Percentiles rank a stretch among this genome's conserved stretches.
phyloP scores from a whole-genome alignment of 2,888 invertebrate species.

The Alloscopus bannaensis region DNA sequence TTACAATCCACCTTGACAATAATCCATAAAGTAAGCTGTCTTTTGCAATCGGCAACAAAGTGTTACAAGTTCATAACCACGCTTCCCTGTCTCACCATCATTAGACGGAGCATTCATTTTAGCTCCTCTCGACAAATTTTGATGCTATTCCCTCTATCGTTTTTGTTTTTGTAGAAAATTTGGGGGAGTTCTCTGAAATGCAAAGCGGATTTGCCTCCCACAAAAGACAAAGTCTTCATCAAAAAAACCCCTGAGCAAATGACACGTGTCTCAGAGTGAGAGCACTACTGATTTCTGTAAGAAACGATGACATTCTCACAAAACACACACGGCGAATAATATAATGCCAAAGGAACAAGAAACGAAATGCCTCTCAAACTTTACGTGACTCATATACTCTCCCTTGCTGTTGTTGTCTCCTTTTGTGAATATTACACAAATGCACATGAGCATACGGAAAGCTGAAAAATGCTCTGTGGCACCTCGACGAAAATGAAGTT shows the following conservation, averaged over 20 bases:
- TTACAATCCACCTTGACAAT: not conserved
- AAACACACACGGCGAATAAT: conserved; percentile 1
- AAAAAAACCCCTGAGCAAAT: conserved; percentile 17
- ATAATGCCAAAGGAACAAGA: conserved; percentile 7
- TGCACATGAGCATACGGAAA: too few relatives aligned
- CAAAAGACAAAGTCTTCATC: conserved; percentile 33
- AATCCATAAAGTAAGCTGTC: too few relatives aligned
- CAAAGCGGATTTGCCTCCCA: conserved; percentile 44
- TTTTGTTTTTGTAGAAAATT: not conserved
- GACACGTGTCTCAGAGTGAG: conserved; percentile 59
- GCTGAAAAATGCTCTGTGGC: too few relatives aligned
- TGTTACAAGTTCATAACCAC: not conserved
- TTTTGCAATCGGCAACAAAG: not conserved
- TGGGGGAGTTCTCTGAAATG: conserved; percentile 13
- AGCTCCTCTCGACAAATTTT: too few relatives aligned
- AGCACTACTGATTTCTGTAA: too few relatives aligned
- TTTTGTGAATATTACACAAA: not conserved
- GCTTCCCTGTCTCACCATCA: too few relatives aligned
- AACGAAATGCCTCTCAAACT: not conserved
- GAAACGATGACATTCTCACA: conserved; percentile 17
- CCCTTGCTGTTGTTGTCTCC: not conserved
- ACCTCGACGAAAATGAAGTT: too few relatives aligned
- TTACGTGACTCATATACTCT: not conserved
- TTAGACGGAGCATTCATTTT: too few relatives aligned
- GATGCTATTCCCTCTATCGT: not conserved